These are phyloP conservation scores for Euspilapteryx auroguttella DNA, from an alignment of 2,888 invertebrate genomes.

Conservation along the genomic window DNA sequence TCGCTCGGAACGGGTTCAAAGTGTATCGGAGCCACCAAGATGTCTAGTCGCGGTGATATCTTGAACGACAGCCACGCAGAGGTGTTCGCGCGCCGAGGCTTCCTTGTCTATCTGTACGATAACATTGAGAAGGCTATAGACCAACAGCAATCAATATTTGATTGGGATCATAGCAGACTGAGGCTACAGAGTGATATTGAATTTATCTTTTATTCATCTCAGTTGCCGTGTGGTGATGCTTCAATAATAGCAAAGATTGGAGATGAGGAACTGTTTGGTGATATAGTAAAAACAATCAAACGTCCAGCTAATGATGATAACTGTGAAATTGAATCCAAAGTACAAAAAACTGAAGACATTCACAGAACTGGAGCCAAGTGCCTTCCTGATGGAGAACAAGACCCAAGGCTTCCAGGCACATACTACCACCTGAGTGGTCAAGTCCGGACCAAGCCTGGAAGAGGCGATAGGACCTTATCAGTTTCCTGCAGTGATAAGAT, in stretches of 20 bases:
- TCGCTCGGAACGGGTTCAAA: conserved; percentile 91
- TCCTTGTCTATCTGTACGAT: conserved; percentile 74
- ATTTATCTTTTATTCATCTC: conserved; percentile 85
- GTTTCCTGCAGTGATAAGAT: conserved; percentile 95
- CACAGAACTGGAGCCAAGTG: conserved; percentile 92
- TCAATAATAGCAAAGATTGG: conserved; percentile 72
- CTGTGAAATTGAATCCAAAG: conserved; percentile 17
- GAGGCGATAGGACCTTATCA: conserved; percentile 86
- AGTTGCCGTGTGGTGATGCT: conserved; percentile 92
- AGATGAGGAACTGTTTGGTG: conserved; percentile 24
- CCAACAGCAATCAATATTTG: conserved; percentile 27
- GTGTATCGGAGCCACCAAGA: conserved; percentile 75
- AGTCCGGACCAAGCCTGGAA: conserved; percentile 86
- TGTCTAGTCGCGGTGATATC: conserved; percentile 68
- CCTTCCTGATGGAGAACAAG: conserved; percentile 53
- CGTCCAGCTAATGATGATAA: conserved; percentile 15
- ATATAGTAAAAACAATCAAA: conserved; percentile 19
- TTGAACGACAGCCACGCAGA: conserved; percentile 94
- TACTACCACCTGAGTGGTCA: conserved; percentile 70
- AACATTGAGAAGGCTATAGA: conserved; percentile 50
- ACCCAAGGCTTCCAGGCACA: conserved; percentile 57
- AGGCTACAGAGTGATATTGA: conserved; percentile 57
- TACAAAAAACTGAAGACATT: conserved; percentile 23
- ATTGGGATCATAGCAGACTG: conserved; percentile 25
- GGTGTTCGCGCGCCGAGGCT: conserved; percentile 80